These are phyloP conservation scores for Epicauta chinensis DNA, from an alignment of 1,140 invertebrate genomes.

Conservation along the genomic window DNA sequence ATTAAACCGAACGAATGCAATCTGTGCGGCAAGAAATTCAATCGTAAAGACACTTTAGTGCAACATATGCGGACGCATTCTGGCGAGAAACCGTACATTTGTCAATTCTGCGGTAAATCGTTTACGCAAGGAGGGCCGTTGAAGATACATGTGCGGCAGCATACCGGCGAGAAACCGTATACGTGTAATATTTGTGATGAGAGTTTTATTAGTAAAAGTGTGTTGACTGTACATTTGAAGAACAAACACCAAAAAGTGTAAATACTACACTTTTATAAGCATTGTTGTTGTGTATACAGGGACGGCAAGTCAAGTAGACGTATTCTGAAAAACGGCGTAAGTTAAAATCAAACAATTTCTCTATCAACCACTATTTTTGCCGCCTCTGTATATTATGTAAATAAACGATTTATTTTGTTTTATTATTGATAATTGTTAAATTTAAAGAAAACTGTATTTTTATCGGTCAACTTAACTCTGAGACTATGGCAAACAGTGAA, in stretches of 20 bases:
- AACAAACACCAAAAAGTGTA: slow-evolving; percentile 1
- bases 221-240: slow-evolving; percentile 11
- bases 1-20: slow-evolving; percentile 47
- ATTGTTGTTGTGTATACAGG: background rate
- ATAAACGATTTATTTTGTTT: no score
- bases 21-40: slow-evolving; percentile 48
- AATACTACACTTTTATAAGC: background rate
- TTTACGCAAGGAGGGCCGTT: slow-evolving; percentile 43
- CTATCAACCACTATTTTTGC: no score
- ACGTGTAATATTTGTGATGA: slow-evolving; percentile 12
- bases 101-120: slow-evolving; percentile 47
- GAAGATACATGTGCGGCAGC: slow-evolving; percentile 37
- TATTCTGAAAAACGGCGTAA: no score
- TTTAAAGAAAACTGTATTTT: no score
- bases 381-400: no score
- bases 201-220: slow-evolving; percentile 11
- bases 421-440: no score
- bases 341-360: no score
- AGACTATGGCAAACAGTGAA: no score
- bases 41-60: slow-evolving; percentile 49
- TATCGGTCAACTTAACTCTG: no score
- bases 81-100: slow-evolving; percentile 48
- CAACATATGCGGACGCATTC: slow-evolving; percentile 53
- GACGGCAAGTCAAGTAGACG: no score
- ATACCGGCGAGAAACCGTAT: slow-evolving; percentile 5